Evolutionary conservation across 1,140 invertebrate genomes (phyloP), one percentile per base, ranked within the genome.

Genomic region (Dendrolimus punctatus): DNA sequence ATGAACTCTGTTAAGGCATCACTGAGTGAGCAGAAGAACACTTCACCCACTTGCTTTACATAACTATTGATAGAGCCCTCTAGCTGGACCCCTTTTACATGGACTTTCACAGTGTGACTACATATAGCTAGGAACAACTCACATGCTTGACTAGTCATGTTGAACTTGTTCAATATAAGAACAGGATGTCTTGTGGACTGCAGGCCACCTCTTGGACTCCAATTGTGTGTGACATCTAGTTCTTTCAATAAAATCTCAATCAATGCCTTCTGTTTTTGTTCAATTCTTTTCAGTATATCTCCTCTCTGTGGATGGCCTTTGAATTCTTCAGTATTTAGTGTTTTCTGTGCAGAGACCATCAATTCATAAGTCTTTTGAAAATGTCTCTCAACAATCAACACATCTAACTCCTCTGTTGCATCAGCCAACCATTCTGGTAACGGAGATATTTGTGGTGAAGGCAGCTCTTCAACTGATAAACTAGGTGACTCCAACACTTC

Each of bases 311-410:
- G 83, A 50, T 87, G 78, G 50, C 51, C 74, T 51, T 76, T 76
- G 49, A 86, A 90, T 47, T 78, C 80, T 40, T 82, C 81, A 47
- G 84, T 86, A 45, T 80, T 76, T 39, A 85, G 71, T 8, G 74
- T 73, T 46, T 87, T 85, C 58, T 88, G 85, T 39, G 87, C 88
- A 40, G 72, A 61, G 50, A 95, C 91, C 50, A 99, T 92, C 6
- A 98, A 87, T 57, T 92, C 91, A 56, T 98, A 95, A 9, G 98
- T 97, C 74, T 97, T 95, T 81, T 99, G 96, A 81, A 99, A 99
- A 76, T 99, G 96, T 66, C 98, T 90, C 81, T 99, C 96, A n/a
- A 98, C 98, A 64, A 99, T 96, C 58, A 93, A 93, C 9, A 99
- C 97, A 88, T 99, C 98, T 36, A 99, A 88, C 83, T 99, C 97